Base-by-base conservation (phyloP, 2,797 vertebrate species). In the Lagodon rhomboides region DNA sequence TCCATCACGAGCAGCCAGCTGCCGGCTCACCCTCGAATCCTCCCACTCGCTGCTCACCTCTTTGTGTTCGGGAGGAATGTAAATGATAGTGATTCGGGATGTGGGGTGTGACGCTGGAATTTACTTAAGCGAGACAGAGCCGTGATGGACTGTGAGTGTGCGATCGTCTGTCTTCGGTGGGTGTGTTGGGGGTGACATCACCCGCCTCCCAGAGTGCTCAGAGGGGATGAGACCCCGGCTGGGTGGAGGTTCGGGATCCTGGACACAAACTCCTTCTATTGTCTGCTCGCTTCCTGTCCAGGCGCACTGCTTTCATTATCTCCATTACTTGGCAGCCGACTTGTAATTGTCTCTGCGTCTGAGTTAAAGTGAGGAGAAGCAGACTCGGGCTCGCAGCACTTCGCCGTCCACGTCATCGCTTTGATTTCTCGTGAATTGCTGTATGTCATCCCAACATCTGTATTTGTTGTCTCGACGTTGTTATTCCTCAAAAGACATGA, bases 81-180 rank as follows among this genome's bases (percentile, higher is more conserved):
- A 88, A 92, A 91, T 89, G 85, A 92, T 85, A 86, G 86, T 86
- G 85, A 70, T 81, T 87, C 5, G 53, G 83, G 82, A 83, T 64
- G 78, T 63, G 34, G 85, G 88, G 82, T 87, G 90, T 87, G 89
- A 89, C 58, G 5, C 44, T 80, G 89, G 88, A 86, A 87, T 91
- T 82, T 73, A 71, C 83, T 82, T 85, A 25, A 83, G 69, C 10
- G 3, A 79, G 78, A 75, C 67, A 44, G 54, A 84, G 64, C 72
- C 12, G 77, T 73, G 73, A 75, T 82, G 71, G 73, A 65, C 63
- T 60, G 68, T 60, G 64, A 27, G 73, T 54, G 68, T 50, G 59
- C 47, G 44, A 20, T 61, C 25, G 25, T 75, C 58, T 61, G 76
- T 64, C 44, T 75, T 75, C 7, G 0, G 43, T 22, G 54, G 74